Evolutionary conservation across 1,140 invertebrate species (phyloP).

Genomic region (Drosophila aff.): DNA sequence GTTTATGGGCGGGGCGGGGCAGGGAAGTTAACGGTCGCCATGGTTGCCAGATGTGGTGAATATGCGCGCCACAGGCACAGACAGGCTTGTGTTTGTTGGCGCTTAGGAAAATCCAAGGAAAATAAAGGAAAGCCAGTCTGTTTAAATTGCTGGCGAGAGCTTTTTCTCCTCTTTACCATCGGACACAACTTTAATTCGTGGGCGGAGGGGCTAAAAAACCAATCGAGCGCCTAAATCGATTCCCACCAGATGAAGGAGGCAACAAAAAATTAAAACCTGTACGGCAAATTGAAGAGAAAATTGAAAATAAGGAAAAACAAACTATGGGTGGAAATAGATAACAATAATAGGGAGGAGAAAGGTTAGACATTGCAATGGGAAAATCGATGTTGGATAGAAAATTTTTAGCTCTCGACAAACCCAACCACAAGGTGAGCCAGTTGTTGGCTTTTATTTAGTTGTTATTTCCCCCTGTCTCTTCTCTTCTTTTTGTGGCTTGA

Average conservation of each 20-base stretch:
- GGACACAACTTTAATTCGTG: slow-evolving; percentile 39
- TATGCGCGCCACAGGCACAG: slow-evolving; percentile 39
- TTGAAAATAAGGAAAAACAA: slow-evolving; percentile 44
- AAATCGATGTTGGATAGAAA: slow-evolving; percentile 55
- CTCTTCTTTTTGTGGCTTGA: slow-evolving; percentile 26
- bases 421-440: slow-evolving; percentile 51
- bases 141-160: slow-evolving; percentile 28
- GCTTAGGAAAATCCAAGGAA: slow-evolving; percentile 8
- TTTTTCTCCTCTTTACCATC: slow-evolving; percentile 26
- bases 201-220: slow-evolving; percentile 21
- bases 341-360: slow-evolving; percentile 40
- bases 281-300: slow-evolving; percentile 38
- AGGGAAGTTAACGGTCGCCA: slow-evolving; percentile 55
- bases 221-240: slow-evolving; percentile 47
- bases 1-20: slow-evolving; percentile 24
- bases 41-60: slow-evolving; percentile 67
- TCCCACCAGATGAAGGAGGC: slow-evolving; percentile 12
- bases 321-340: slow-evolving; percentile 24
- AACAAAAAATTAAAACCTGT: slow-evolving; percentile 38
- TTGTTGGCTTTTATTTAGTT: slow-evolving; percentile 37
- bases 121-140: slow-evolving; percentile 14
- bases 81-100: slow-evolving; percentile 20
- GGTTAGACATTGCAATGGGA: slow-evolving; percentile 42
- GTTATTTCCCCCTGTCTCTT: slow-evolving; percentile 1
- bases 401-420: slow-evolving; percentile 32